Conservation (phyloP, 2,888 invertebrate genomes). For the Cyclophora punctaria region DNA sequence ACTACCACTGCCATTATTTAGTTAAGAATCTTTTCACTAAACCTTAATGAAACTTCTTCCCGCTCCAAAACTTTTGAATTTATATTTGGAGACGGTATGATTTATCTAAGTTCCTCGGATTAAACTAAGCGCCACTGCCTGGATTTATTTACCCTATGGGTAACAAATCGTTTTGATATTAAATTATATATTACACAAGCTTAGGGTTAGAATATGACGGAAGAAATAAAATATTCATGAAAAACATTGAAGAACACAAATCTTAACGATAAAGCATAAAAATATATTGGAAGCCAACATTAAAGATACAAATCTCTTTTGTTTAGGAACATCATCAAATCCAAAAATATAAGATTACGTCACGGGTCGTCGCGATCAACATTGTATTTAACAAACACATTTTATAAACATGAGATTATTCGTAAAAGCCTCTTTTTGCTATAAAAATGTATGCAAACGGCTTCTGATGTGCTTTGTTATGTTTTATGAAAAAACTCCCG, state of each 20-base stretch:
- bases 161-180: no score
- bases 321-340: conserved; percentile 2
- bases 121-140: no score
- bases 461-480: conserved; percentile 21
- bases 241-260: neutral
- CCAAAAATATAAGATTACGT: conserved; percentile 12
- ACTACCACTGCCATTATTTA: conserved; percentile 38
- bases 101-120: no score
- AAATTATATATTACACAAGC: no score
- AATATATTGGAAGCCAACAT: neutral
- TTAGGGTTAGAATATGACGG: no score
- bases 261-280: neutral
- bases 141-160: no score
- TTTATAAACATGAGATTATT: conserved; percentile 27
- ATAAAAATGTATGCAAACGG: conserved; percentile 29
- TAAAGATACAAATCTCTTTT: no score
- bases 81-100: conserved; percentile 3
- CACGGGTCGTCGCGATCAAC: conserved; percentile 18
- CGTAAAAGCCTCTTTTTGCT: conserved; percentile 24
- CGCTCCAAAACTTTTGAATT: neutral
- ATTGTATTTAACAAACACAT: conserved; percentile 14
- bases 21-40: conserved; percentile 40
- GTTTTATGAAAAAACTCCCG: conserved; percentile 15
- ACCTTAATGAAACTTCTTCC: conserved; percentile 33
- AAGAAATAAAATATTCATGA: no score